Evolutionary conservation across 2,113 vertebrate species (phyloP).

Genomic region (Saccopteryx leptura): DNA sequence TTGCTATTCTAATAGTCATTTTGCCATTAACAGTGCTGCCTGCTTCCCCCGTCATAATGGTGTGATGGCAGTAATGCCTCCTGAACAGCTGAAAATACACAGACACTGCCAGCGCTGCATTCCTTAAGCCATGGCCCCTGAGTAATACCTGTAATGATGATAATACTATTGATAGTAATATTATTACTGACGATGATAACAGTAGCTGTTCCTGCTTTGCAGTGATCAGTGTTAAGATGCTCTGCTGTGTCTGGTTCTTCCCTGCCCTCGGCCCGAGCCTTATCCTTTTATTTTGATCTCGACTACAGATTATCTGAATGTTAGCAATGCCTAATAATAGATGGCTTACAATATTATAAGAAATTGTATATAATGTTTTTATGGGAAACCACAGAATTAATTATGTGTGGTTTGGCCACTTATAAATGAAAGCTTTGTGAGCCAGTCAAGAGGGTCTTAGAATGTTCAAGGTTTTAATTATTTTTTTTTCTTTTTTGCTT

Average conservation of each 20-base stretch:
- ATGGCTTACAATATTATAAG: not conserved
- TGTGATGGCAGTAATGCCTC: not conserved
- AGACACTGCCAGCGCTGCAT: not conserved
- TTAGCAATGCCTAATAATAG: not conserved
- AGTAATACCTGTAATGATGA: not conserved
- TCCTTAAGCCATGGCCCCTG: not conserved
- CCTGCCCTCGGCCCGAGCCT: not conserved
- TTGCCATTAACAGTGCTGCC: not conserved
- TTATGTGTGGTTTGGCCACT: conserved; percentile 7
- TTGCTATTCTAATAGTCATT: not conserved
- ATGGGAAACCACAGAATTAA: conserved; percentile 36
- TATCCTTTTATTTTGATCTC: not conserved
- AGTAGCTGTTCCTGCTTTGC: not conserved
- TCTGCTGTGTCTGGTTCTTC: accelerated
- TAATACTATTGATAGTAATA: too few species aligned
- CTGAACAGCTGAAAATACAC: not conserved
- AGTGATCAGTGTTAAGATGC: not conserved
- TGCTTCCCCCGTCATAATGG: not conserved
- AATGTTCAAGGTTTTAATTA: conserved; percentile 56
- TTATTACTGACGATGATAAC: accelerated
- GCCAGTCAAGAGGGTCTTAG: not conserved
- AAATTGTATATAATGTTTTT: conserved; percentile 8
- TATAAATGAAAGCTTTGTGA: conserved; percentile 59
- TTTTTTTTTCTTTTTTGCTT: not conserved
- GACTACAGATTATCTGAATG: not conserved